Conservation (phyloP, 2,797 vertebrate genomes). For the Syngnathus rostellatus region DNA sequence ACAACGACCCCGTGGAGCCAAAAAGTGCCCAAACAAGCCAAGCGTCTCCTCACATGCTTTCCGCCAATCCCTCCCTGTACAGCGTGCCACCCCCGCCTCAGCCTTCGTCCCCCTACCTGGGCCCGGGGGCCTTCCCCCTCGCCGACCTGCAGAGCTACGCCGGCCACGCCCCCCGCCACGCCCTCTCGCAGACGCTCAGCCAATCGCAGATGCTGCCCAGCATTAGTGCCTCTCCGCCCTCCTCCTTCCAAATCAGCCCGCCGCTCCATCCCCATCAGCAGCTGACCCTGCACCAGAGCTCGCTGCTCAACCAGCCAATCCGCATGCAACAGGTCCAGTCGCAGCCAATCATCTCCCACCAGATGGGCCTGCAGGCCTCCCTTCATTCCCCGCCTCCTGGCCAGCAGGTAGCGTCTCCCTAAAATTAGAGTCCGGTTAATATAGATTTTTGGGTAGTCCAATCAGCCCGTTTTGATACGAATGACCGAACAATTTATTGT, state of each 20-base stretch:
- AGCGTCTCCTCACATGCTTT: conserved; percentile 82
- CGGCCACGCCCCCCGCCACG: conserved; percentile 76
- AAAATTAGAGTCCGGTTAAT: no score
- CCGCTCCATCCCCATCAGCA: conserved; percentile 85
- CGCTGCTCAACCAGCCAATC: conserved; percentile 89
- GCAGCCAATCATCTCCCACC: conserved; percentile 87
- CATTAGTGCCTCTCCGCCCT: conserved; percentile 89
- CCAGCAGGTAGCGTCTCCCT: conserved; percentile 76
- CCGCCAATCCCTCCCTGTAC: conserved; percentile 86
- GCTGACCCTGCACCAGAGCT: conserved; percentile 88
- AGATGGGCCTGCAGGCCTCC: conserved; percentile 95
- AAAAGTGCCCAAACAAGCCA: conserved; percentile 80
- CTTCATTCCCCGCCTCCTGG: conserved; percentile 89
- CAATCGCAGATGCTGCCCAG: conserved; percentile 89
- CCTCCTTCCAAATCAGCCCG: conserved; percentile 93
- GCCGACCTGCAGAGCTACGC: conserved; percentile 90
- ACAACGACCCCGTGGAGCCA: conserved; percentile 80
- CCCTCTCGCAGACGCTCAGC: conserved; percentile 83
- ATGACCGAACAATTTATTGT: no score
- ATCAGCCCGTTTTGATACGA: no score
- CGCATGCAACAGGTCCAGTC: conserved; percentile 94
- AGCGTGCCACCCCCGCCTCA: conserved; percentile 78
- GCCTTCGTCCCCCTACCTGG: conserved; percentile 82
- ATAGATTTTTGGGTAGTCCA: no score
- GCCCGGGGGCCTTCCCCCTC: conserved; percentile 83